Percentiles rank a stretch among this genome's conserved stretches.
phyloP scores from a whole-genome alignment of 2,797 vertebrate genomes.

The Acomys russatus region DNA sequence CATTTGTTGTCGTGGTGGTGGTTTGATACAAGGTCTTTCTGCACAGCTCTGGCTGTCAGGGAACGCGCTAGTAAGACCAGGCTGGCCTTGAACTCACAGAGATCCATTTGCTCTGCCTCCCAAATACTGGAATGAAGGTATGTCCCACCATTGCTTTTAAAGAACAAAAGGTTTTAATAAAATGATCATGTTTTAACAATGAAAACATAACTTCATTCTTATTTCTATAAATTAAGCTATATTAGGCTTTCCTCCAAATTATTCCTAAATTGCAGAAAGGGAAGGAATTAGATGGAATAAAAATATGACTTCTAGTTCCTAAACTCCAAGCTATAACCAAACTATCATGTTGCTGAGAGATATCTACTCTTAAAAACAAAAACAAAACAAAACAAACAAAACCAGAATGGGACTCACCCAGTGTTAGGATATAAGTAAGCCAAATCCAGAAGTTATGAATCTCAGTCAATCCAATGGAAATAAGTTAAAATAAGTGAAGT shows the following conservation, averaged over 20 bases:
- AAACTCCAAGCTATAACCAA: conserved; percentile 75
- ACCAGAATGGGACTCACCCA: background rate
- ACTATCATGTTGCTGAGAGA: conserved; percentile 78
- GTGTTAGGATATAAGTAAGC: background rate
- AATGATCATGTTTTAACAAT: background rate
- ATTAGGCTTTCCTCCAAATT: background rate
- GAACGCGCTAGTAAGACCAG: background rate
- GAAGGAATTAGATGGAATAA: background rate
- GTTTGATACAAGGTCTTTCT: background rate
- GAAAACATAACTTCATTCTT: background rate
- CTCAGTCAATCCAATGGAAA: background rate
- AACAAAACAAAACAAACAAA: too few species aligned
- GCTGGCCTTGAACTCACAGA: background rate
- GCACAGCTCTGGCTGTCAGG: background rate
- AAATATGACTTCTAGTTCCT: conserved; percentile 75
- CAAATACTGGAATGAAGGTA: too few species aligned
- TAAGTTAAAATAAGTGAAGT: conserved; percentile 41
- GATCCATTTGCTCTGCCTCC: background rate
- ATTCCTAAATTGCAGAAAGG: background rate
- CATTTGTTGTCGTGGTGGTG: background rate
- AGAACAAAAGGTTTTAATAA: background rate
- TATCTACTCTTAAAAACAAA: conserved; percentile 1
- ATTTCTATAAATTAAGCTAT: background rate
- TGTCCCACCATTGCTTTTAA: background rate
- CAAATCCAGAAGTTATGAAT: conserved; percentile 3